Conservation (phyloP, 2,797 vertebrate genomes). For the Channa striata region DNA sequence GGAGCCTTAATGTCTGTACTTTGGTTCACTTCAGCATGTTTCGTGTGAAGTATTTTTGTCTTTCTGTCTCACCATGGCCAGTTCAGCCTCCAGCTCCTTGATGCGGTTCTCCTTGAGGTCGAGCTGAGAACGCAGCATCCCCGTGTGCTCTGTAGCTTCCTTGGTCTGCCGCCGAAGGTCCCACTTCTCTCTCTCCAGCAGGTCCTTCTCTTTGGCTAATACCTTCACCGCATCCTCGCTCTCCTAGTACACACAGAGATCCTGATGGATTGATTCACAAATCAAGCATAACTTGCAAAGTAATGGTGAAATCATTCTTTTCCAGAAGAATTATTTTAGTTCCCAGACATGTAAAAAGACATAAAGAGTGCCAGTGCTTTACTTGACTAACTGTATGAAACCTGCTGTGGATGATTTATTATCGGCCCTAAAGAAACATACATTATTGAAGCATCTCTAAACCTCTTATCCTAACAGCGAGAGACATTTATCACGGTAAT, state of each 20-base stretch:
- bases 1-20: neutral
- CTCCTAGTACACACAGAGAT: conserved; percentile 86
- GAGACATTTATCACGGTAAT: neutral
- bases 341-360: neutral
- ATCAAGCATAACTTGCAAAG: conserved; percentile 3
- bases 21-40: neutral
- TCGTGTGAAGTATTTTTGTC: neutral
- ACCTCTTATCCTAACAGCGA: neutral
- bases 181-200: conserved; percentile 98
- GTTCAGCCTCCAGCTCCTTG: conserved; percentile 98
- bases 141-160: conserved; percentile 95
- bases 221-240: conserved; percentile 97
- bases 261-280: conserved; percentile 62
- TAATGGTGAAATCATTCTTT: neutral
- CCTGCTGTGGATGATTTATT: too few species aligned
- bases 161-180: conserved; percentile 96
- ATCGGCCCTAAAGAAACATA: too few species aligned
- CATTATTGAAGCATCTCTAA: neutral
- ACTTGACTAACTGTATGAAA: too few species aligned
- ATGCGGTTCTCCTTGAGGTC: conserved; percentile 99
- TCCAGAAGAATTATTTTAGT: neutral
- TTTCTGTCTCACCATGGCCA: conserved; percentile 92
- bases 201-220: conserved; percentile 96
- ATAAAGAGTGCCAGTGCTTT: neutral
- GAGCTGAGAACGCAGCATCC: conserved; percentile 92